Base-by-base conservation (phyloP, 2,888 invertebrate species). In the Agonopterix heracliana region DNA sequence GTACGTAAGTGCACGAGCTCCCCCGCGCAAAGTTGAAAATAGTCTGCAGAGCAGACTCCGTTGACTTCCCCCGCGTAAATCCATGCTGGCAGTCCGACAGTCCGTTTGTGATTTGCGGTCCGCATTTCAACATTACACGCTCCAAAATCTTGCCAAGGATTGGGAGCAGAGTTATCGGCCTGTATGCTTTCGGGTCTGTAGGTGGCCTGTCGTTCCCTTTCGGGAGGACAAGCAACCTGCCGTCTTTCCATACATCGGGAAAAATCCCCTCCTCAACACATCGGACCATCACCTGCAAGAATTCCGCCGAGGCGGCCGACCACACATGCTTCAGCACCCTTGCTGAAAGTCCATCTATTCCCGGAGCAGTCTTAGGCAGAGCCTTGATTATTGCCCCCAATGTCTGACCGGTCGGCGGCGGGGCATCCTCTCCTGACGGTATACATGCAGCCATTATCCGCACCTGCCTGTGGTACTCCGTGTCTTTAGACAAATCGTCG, bases 1-100 rank as follows among this genome's bases (percentile, higher is more conserved):
- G 61, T 0, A 63, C 58, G 12, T 71, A 71, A 1, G 26, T 5
- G 26, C 26, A 26, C 26, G 26, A 26, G 26, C 26, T 26, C 26
- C 26, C 7, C 26, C 26, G 26, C 26, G 26, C 26, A 5, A 26
- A 5, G 1, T 26, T 7, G 7, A 26, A 26, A 7, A 26, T 26
- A 1, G 26, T 26, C 26, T 46, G 51, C 59, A 56, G 56, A 2
- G 26, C 26, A 26, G 26, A 26, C 26, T 26, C 26, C 13, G 41
- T 41, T 3, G 41, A 41, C 12, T 12, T n/a, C 11, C 41, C 41
- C 5, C 41, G 41, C 3, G 3, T 12, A 8, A 41, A 41, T 2
- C 41, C 41, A 41, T 41, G 41, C 13, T 41, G 41, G 12, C 9
- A 13, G 11, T 41, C 41, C 13, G 41, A 41, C 2, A 41, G 9